Base-by-base conservation (phyloP, 2,113 vertebrate genomes). In the Probosciger aterrimus region DNA sequence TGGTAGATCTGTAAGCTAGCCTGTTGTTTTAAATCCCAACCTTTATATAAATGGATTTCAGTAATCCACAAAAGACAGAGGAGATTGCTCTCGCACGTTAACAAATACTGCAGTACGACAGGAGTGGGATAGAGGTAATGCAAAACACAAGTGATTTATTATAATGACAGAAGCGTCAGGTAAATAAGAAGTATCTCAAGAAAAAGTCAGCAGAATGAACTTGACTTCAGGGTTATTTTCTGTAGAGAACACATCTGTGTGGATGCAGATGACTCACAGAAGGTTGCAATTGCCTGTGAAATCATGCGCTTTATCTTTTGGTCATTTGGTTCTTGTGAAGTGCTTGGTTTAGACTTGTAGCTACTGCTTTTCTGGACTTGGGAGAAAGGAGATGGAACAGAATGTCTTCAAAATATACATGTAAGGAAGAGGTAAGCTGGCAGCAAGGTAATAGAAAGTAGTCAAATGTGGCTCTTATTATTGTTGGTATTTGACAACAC, bases 1-100 rank as follows among this genome's bases (percentile, higher is more conserved):
- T 68, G 69, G 80, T 27, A 73, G 63, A 70, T 89, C 82, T 91
- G 63, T 95, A 95, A 96, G 71, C 86, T 57, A 89, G 86, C 53
- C 88, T 65, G 77, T 86, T 94, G 93, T 89, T 94, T 92, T 89
- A 96, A 95, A 97, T 96, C 92, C 89, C 49, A 46, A 83, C 63
- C 63, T 91, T 93, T 92, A 47, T 91, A 89, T 95, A 96, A 97
- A 94, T 94, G 95, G 92, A 96, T 97, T 96, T 84, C 86, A 43
- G 11, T 92, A 95, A 96, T 96, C 91, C 86, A 63, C 73, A 91
- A 77, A 95, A 91, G 57, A 35, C 39, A 9, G 69, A 81, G 80
- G 68, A 65, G 69, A 84, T 85, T 82, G 86, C 77, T 90, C 37
- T 88, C 82, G 79, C 75, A 60, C 86, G 55, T 92, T 74, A 86